Evolutionary conservation across 1,140 invertebrate species (phyloP), one percentile per base, ranked within the genome.

Genomic region (Thaumetopoea pityocampa): DNA sequence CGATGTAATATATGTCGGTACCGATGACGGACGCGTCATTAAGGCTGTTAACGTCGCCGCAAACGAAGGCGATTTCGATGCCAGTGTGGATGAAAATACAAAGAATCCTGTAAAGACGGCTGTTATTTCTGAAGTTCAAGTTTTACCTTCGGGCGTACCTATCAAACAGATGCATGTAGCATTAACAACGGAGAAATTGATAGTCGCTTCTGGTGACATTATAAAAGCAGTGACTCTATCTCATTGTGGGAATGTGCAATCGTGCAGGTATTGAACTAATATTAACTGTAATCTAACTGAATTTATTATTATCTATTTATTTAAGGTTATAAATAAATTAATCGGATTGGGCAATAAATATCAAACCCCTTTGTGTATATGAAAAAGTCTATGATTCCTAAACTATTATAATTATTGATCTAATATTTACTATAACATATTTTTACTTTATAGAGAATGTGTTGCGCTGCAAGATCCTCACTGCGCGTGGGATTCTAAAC

Each of bases 381-480:
- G n/a, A n/a, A n/a, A n/a, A n/a, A n/a, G n/a, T n/a, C n/a, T n/a
- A n/a, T n/a, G n/a, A n/a, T n/a, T n/a, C n/a, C n/a, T n/a, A n/a
- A n/a, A n/a, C n/a, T n/a, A n/a, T n/a, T n/a, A n/a, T n/a, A n/a
- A n/a, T n/a, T n/a, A n/a, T n/a, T n/a, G n/a, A n/a, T n/a, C 7
- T n/a, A 14, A 26, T 8, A 33, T 42, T 24, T 43, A 1, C 28
- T 20, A 9, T 45, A 3, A 26, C 2, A 4, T 44, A 59, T 42
- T 51, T 61, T 51, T 48, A 49, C 85, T n/a, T n/a, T n/a, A n/a
- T n/a, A 92, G 92, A 40, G 90, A 92, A 38, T 99, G 98, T 85
- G 92, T 99, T 0, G 90, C 90, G 8, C 86, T 99, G 11, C 96
- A 97, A 87, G 98, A 99, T 86, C 98, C 98, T 0, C 96, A 99